These are phyloP conservation scores for Schizopygopsis malacanthus DNA, from an alignment of 2,797 vertebrate species.

Conservation along the genomic window DNA sequence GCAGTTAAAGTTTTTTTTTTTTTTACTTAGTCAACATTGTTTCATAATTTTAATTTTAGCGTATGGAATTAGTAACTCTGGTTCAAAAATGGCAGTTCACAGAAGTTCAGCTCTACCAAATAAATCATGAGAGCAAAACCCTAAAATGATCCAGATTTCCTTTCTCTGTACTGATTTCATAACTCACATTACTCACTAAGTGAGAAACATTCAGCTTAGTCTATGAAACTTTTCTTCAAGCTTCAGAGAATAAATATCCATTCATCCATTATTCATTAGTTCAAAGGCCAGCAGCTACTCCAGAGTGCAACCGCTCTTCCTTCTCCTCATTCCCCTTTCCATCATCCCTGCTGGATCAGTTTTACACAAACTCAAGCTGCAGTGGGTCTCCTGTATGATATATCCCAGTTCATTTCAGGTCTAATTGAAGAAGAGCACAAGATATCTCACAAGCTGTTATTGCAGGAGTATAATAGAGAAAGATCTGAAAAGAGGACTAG, in stretches of 20 bases:
- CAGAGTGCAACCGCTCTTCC: constrained; percentile 19
- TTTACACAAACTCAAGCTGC: constrained; percentile 15
- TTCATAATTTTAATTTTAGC: background rate
- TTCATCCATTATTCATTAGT: constrained; percentile 67
- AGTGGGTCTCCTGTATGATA: constrained; percentile 29
- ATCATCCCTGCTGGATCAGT: constrained; percentile 17
- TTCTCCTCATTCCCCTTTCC: background rate
- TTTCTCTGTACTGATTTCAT: background rate
- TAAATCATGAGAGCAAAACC: background rate
- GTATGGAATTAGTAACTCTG: background rate
- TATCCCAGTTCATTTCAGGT: constrained; percentile 23
- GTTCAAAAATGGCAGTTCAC: background rate
- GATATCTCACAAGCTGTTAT: background rate
- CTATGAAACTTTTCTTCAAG: constrained; percentile 33
- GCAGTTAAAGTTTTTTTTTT: background rate
- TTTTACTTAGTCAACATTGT: background rate
- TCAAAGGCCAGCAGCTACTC: constrained; percentile 61
- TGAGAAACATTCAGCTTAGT: constrained; percentile 20
- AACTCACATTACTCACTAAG: background rate
- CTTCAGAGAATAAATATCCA: constrained; percentile 46
- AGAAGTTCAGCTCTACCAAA: background rate
- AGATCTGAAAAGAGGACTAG: constrained; percentile 19
- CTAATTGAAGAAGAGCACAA: constrained; percentile 22
- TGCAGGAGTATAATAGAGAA: constrained; percentile 34
- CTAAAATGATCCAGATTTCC: background rate